phyloP scores from a whole-genome alignment of 2,113 vertebrate genomes.

The Calypte anna region DNA sequence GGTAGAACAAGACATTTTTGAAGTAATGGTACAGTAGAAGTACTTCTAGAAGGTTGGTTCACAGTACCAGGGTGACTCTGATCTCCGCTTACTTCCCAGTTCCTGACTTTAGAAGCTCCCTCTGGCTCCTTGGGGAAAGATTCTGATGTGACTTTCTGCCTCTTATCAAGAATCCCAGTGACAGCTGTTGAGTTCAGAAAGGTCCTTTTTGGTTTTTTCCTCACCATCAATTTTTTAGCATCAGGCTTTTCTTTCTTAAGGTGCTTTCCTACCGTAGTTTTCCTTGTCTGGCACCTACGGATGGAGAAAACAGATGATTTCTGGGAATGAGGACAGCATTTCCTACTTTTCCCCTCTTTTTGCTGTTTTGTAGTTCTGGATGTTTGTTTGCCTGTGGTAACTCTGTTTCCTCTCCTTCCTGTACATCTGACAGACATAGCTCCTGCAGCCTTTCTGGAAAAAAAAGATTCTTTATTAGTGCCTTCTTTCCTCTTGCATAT shows the following conservation, averaged over 20 bases:
- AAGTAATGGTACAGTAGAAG: constrained; percentile 19
- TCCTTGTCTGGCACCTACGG: constrained; percentile 51
- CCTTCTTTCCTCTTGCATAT: constrained; percentile 59
- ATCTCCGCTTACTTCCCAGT: constrained; percentile 28
- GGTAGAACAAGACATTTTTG: constrained; percentile 49
- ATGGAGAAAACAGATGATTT: constrained; percentile 57
- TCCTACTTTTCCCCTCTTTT: constrained; percentile 60
- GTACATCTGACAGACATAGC: constrained; percentile 24
- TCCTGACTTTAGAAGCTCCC: background rate
- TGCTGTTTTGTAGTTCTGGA: constrained; percentile 64
- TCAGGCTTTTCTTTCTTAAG: constrained; percentile 62
- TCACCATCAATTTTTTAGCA: constrained; percentile 43
- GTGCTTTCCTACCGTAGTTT: constrained; percentile 49
- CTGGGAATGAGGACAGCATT: constrained; percentile 15
- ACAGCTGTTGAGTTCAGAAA: constrained; percentile 28
- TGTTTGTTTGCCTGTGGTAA: constrained; percentile 24
- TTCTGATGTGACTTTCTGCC: background rate
- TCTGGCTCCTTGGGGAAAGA: constrained; percentile 41
- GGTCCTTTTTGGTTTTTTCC: constrained; percentile 26
- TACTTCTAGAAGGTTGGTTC: background rate
- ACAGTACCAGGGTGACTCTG: background rate
- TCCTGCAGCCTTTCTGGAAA: constrained; percentile 38
- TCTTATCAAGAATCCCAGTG: constrained; percentile 36
- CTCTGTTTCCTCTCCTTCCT: constrained; percentile 24
- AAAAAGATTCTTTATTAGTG: constrained; percentile 15